These are phyloP conservation scores for Aix galericulata DNA, from an alignment of 2,113 vertebrate genomes.

Conservation along the genomic window DNA sequence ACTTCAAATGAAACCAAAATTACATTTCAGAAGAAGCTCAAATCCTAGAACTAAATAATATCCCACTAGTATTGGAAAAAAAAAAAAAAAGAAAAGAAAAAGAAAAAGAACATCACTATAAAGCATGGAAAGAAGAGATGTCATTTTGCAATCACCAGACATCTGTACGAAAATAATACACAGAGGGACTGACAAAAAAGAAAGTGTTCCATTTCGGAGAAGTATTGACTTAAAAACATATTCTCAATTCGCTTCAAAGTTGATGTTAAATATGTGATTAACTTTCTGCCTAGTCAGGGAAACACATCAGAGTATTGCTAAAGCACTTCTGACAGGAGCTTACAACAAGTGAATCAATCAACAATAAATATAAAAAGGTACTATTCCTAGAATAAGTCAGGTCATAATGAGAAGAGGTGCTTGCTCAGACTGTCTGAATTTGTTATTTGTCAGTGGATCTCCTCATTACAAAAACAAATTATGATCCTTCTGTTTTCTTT, in stretches of 20 bases:
- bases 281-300: neutral
- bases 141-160: neutral
- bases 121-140: neutral
- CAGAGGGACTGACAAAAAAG: neutral
- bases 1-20: constrained; percentile 22
- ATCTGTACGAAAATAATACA: constrained; percentile 8
- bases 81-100: neutral
- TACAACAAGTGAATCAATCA: neutral
- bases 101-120: neutral
- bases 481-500: neutral
- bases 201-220: neutral
- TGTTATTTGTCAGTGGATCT: neutral
- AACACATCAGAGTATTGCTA: neutral
- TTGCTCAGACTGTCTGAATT: neutral
- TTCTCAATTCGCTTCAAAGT: constrained; percentile 20
- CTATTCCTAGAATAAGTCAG: neutral
- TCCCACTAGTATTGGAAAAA: neutral
- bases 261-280: constrained; percentile 31
- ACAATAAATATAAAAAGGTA: neutral
- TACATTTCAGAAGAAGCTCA: neutral
- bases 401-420: neutral
- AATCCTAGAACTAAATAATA: constrained; percentile 31
- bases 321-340: neutral
- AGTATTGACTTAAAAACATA: neutral
- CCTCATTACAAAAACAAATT: neutral